Percentiles rank a stretch among this genome's conserved stretches.
Conservation (phyloP, 2,113 vertebrate genomes). For the Nannobrachium achirus region DNA sequence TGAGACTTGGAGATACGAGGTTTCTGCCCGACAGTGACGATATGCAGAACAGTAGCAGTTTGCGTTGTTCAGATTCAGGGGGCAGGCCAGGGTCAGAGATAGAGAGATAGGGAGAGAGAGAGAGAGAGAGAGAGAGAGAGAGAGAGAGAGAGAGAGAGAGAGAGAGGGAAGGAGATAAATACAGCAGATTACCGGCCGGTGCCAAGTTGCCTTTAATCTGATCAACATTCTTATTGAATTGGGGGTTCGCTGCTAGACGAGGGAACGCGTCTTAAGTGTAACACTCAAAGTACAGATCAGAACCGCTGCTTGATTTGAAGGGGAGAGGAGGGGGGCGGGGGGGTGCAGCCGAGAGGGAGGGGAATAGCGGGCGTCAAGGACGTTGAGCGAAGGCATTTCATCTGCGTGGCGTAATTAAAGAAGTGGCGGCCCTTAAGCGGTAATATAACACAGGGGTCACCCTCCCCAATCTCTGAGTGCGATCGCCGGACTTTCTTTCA, state of each 20-base stretch:
- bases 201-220: slow-evolving; percentile 17
- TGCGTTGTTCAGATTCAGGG: slow-evolving; percentile 13
- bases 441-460: slow-evolving; percentile 28
- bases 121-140: no score
- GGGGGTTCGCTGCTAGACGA: neutral
- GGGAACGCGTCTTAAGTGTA: slow-evolving; percentile 31
- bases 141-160: no score
- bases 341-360: neutral
- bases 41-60: slow-evolving; percentile 22
- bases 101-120: neutral
- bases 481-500: slow-evolving; percentile 18
- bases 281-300: slow-evolving; percentile 14
- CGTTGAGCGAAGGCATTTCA: slow-evolving; percentile 35
- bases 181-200: slow-evolving; percentile 21
- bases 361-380: slow-evolving; percentile 50
- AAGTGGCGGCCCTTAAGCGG: slow-evolving; percentile 35
- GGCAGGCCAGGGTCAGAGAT: slow-evolving; percentile 6
- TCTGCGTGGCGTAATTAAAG: slow-evolving; percentile 57
- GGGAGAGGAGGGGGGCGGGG: slow-evolving; percentile 7
- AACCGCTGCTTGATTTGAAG: slow-evolving; percentile 23
- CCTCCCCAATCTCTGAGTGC: slow-evolving; percentile 20
- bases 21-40: no score
- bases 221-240: slow-evolving; percentile 40
- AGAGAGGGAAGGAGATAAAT: no score
- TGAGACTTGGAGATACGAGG: no score